Percentiles rank a stretch among this genome's conserved stretches.
Conservation (phyloP, 2,888 invertebrate species). For the Syrphus vitripennis region DNA sequence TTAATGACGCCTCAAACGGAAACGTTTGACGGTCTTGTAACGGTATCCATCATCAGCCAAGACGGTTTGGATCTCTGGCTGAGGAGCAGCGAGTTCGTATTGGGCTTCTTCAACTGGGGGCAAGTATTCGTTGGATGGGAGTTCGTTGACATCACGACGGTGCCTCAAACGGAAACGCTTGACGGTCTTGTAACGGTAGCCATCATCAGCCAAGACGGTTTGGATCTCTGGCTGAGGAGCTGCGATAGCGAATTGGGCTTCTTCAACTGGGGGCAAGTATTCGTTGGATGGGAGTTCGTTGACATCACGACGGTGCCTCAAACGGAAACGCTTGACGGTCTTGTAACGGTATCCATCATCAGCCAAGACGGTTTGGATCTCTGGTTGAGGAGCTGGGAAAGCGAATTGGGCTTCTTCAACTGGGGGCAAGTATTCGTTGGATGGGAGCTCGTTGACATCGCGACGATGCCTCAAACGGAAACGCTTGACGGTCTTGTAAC, state of each 20-base stretch:
- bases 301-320: slow-evolving; percentile 75
- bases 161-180: slow-evolving; percentile 44
- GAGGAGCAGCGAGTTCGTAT: slow-evolving; percentile 25
- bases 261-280: slow-evolving; percentile 67
- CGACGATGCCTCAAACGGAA: slow-evolving; percentile 73
- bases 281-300: slow-evolving; percentile 74
- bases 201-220: slow-evolving; percentile 39
- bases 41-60: slow-evolving; percentile 72
- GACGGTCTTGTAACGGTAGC: slow-evolving; percentile 61
- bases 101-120: slow-evolving; percentile 74
- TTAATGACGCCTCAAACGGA: slow-evolving; percentile 66
- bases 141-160: slow-evolving; percentile 77
- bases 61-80: not conserved
- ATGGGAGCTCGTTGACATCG: too few species aligned
- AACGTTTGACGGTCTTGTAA: slow-evolving; percentile 75
- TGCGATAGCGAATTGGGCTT: slow-evolving; percentile 3
- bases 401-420: too few species aligned
- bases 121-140: slow-evolving; percentile 76
- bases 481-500: slow-evolving; percentile 78
- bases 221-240: slow-evolving; percentile 38
- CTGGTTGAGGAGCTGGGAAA: slow-evolving; percentile 45
- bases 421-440: slow-evolving; percentile 54
- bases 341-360: slow-evolving; percentile 75
- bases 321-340: slow-evolving; percentile 73
- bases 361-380: slow-evolving; percentile 60